Evolutionary conservation across 2,888 invertebrate species (phyloP), one percentile per base, ranked within the genome.

Genomic region (Masnerella sp.): DNA sequence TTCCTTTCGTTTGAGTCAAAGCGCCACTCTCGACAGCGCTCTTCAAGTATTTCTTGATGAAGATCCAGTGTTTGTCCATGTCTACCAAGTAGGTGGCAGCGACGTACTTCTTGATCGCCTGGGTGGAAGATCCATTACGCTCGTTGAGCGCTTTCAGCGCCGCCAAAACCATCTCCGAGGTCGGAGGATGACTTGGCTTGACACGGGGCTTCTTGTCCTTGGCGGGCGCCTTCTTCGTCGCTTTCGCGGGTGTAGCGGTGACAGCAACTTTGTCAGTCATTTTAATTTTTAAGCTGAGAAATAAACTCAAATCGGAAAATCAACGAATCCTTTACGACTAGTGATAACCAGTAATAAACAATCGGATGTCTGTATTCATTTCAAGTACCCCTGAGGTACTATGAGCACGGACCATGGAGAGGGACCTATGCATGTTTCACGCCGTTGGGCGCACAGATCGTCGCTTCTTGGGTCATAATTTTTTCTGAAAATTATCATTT

Each of bases 81-180:
- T 92, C 91, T 4, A 91, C 88, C 68, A 90, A 90, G 88, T 92
- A 91, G 62, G 89, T 90, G 17, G 89, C 87, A 5, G 89, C 85
- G 47, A 93, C 89, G 83, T 90, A 92, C 80, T 92, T 92, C 82
- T 91, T 92, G 82, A 92, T 92, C 1, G 90, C 90, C 81, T 84
- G 89, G 74, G 85, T 80, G 0, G 91, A 91, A 0, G 91, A 92
- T 20, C 92, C 92, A 54, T 89, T 89, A 18, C 90, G 89, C 78
- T 91, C 90, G 78, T 90, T 89, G 47, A 91, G 81, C 0, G 28
- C 14, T 40, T 1, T 51, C 22, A 51, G 8, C 0, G 51, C 36
- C 2, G 36, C 22, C 12, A 51, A 9, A n/a, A 51, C 51, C 51
- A 51, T 51, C 36, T 51, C 51, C 22, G 51, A 52, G 4, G 51